These are phyloP conservation scores for Brachypodius melanocephalos DNA, from an alignment of 2,113 vertebrate genomes.

Conservation along the genomic window DNA sequence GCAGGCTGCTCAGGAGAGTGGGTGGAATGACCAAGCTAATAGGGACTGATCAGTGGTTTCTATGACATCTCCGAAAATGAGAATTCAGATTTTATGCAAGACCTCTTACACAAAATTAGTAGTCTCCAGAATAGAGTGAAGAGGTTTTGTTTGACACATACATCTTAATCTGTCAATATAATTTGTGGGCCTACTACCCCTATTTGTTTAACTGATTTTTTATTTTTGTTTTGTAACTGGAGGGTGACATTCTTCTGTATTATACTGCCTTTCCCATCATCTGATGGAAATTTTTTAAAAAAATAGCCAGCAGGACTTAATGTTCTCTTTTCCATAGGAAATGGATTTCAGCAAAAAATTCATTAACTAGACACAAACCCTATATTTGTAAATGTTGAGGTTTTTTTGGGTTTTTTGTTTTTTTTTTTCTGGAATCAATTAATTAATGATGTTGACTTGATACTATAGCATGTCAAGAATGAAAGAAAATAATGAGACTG, in stretches of 20 bases:
- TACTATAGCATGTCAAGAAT: not conserved
- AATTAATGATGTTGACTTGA: slow-evolving; percentile 18
- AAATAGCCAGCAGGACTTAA: not conserved
- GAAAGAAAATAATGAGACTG: not conserved
- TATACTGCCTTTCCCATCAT: not conserved
- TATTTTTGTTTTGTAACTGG: not conserved
- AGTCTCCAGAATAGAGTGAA: not conserved
- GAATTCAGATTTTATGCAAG: not conserved
- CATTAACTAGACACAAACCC: not conserved
- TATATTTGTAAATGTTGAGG: not conserved
- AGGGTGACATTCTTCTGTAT: not conserved
- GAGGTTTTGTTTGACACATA: not conserved
- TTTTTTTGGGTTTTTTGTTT: too few relatives aligned
- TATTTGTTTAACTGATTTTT: not conserved
- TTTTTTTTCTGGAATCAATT: not conserved
- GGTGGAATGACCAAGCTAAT: not conserved
- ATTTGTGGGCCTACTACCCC: not conserved
- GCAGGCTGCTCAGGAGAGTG: not conserved
- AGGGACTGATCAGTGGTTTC: not conserved
- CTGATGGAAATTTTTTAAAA: not conserved
- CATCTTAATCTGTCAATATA: not conserved
- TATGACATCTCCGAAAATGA: not conserved
- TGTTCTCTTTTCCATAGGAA: not conserved
- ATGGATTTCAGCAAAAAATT: slow-evolving; percentile 10
- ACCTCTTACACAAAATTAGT: not conserved